These are phyloP conservation scores for Pogonomyrmex barbatus DNA, from an alignment of 1,140 invertebrate species.

Conservation along the genomic window DNA sequence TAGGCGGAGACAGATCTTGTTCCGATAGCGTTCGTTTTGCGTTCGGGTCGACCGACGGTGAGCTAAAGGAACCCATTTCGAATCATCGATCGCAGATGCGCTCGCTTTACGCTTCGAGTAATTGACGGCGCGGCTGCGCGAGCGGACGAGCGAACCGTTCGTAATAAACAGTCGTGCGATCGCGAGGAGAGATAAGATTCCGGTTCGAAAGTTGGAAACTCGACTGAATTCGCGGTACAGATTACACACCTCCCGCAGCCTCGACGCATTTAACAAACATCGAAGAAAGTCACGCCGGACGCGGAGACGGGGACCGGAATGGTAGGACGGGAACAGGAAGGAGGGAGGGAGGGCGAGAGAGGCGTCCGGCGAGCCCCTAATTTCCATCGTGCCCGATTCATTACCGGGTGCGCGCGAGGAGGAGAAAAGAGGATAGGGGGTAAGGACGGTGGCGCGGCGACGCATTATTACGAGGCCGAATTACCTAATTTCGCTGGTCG, in stretches of 20 bases:
- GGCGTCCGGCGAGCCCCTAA: constrained; percentile 75
- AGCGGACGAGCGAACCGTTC: constrained; percentile 53
- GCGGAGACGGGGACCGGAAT: constrained; percentile 10
- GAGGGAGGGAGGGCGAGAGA: constrained; percentile 52
- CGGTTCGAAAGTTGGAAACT: constrained; percentile 63
- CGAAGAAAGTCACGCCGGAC: constrained; percentile 45
- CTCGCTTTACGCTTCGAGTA: constrained; percentile 63
- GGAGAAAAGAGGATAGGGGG: constrained; percentile 69
- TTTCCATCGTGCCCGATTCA: constrained; percentile 78
- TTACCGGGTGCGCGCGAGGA: constrained; percentile 71
- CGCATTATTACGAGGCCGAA: constrained; percentile 86
- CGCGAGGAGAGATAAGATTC: constrained; percentile 57
- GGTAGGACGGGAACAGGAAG: constrained; percentile 34
- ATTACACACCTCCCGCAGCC: constrained; percentile 61
- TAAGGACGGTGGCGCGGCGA: constrained; percentile 72
- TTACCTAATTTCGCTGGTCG: constrained; percentile 86
- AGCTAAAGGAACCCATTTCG: constrained; percentile 45
- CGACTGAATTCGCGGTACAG: constrained; percentile 43
- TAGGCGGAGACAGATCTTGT: constrained; percentile 56
- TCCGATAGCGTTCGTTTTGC: constrained; percentile 56
- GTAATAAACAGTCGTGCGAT: constrained; percentile 61
- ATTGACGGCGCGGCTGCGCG: constrained; percentile 52
- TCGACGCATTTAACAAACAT: constrained; percentile 74
- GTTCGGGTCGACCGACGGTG: constrained; percentile 35
- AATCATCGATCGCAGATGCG: constrained; percentile 64